Evolutionary conservation across 2,797 vertebrate species (phyloP), one percentile per base, ranked within the genome.

Genomic region (Chelidonichthys spinosus): DNA sequence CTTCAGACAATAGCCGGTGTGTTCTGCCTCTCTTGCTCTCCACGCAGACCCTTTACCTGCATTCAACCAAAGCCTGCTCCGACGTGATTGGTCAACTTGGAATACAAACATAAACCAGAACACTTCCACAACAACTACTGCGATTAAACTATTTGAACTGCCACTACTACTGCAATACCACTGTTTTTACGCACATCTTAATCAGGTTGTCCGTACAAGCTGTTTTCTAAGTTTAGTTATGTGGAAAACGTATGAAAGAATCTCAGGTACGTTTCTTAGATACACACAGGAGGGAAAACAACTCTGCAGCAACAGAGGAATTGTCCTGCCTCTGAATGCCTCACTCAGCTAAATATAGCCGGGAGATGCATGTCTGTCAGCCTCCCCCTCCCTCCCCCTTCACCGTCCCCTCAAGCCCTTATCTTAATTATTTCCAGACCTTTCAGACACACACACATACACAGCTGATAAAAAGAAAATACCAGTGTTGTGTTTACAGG

Each of bases 341-440:
- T 85, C 78, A n/a, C 43, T 70, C 50, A 8, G 81, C 88, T 91
- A 91, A 90, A 90, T 89, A 83, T 92, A 92, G 83, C 80, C 67
- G 18, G 53, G 83, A 78, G 84, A 88, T 81, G 63, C 80, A 80
- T 90, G 84, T 83, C 80, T 82, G 72, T 82, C 71, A 72, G 62
- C 73, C 71, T 40, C 78, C 71, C 76, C 46, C 15, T 11, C 17
- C 49, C 65, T 17, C 66, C 72, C 49, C 73, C 55, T 56, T 43
- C 81, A 56, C 73, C 67, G 35, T 80, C 71, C 81, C 82, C 77
- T 81, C 72, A 39, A 79, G 83, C 82, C 84, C 84, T 91, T 91
- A 92, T 92, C 91, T 92, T 91, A 91, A 92, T 92, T 87, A 90
- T 86, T 92, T 85, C 88, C 90, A 92, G 92, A 84, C 87, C 70